Conservation (phyloP, 2,113 vertebrate species). For the Vicugna pacos region DNA sequence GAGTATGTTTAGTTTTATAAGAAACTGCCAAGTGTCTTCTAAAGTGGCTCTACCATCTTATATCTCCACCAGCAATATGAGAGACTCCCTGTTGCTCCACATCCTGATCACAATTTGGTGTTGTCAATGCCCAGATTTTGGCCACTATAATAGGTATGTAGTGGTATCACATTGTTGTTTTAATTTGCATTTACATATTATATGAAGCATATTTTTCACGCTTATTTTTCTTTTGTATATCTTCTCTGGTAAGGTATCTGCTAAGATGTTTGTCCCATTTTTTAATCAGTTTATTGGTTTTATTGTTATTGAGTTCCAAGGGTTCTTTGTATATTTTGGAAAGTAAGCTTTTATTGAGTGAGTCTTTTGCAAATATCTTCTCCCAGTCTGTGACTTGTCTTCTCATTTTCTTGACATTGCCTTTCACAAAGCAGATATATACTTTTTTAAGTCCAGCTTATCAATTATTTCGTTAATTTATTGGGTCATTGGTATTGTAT, state of each 20-base stretch:
- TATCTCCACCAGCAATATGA: neutral
- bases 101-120: neutral
- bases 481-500: neutral
- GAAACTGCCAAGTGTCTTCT: neutral
- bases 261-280: neutral
- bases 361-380: neutral
- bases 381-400: neutral
- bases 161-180: neutral
- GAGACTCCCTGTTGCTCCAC: neutral
- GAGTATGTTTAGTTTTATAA: neutral
- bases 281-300: neutral
- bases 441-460: neutral
- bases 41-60: neutral
- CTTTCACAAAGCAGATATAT: neutral
- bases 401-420: neutral
- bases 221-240: neutral
- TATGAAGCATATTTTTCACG: neutral
- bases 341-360: neutral
- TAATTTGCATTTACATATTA: neutral
- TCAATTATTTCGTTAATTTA: neutral
- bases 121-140: neutral
- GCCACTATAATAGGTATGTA: neutral
- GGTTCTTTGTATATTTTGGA: neutral
- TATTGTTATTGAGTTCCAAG: neutral
- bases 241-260: neutral